Evolutionary conservation across 2,888 invertebrate genomes (phyloP), one percentile per base, ranked within the genome.

Genomic region (Andrena flavipes): DNA sequence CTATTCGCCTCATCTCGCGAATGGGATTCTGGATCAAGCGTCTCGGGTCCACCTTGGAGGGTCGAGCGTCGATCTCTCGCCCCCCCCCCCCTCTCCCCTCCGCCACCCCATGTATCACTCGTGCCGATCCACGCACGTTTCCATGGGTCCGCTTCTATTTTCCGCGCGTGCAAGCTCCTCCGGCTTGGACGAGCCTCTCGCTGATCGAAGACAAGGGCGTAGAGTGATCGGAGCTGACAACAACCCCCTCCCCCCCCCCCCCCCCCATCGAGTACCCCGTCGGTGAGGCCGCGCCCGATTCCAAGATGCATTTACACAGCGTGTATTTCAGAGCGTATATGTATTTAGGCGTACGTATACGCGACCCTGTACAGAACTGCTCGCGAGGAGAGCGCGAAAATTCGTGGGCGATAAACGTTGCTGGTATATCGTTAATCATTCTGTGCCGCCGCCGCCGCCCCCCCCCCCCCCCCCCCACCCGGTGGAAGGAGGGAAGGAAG

Each of bases 301-400:
- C 90, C 91, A 89, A 56, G 81, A 91, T 90, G 90, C 90, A 91
- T 91, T 91, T 90, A 89, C 86, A 87, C 84, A 82, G 82, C 82
- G 81, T 77, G 76, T 80, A 80, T 80, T 42, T 83, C 74, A 76
- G 60, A 76, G 73, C 86, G 76, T 65, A 70, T 80, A 77, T 76
- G 75, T 83, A 84, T 84, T 67, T 80, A 79, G 70, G 76, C 80
- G 56, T 84, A 75, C 82, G 80, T 84, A 84, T 83, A 70, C 79
- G 83, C 81, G 80, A 23, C 60, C 78, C 82, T 85, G 85, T 87
- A 87, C 77, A 87, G 84, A 74, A 86, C 88, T 73, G 56, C 26
- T 56, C 56, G 56, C 56, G 56, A 56, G 51, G 84, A 84, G 81
- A 86, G 78, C 77, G 80, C 82, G 84, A 86, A 84, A 89, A 87